Base-by-base conservation (phyloP, 2,797 vertebrate genomes). In the Gobio occitaniae region DNA sequence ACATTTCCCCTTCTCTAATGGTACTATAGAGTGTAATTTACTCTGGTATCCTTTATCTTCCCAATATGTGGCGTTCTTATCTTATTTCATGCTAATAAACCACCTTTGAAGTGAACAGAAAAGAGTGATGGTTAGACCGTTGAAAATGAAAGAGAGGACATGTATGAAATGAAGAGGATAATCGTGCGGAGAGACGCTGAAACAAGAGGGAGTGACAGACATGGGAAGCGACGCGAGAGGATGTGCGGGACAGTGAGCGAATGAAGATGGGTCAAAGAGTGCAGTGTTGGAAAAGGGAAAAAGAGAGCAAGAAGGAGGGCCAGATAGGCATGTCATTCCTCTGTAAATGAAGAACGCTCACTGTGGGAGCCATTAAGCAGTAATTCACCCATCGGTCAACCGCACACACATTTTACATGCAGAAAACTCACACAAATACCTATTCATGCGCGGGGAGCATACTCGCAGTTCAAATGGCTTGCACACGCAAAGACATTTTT, bases 211-310 rank as follows among this genome's bases (percentile, higher is more conserved):
- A 66, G 68, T 74, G 68, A 78, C 29, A 47, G 72, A 84, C 72
- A 66, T 80, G 80, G 79, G 84, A 84, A 87, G 82, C 71, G 82
- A 82, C 36, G 21, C 44, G 78, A 72, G 88, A 74, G 89, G 85
- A 89, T 76, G 84, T 87, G 88, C 66, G 87, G 89, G 89, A 88
- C 90, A 88, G 90, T 32, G 56, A 65, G 85, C 83, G 32, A 83
- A 65, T 81, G 65, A 63, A 78, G 68, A 54, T 4, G 80, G 86
- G 83, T 90, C 85, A 89, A 77, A 75, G 89, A 83, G 87, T 88
- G 82, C 87, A 86, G 56, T 36, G 80, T 74, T 82, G 78, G 82
- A 77, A 86, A 44, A 61, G 19, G 16, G 52, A 54, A 36, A 61
- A 21, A 77, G 83, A 19, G 47, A 83, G 71, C 11, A 32, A 66